Conservation (phyloP, 2,113 vertebrate species). For the Hymenochirus boettgeri region DNA sequence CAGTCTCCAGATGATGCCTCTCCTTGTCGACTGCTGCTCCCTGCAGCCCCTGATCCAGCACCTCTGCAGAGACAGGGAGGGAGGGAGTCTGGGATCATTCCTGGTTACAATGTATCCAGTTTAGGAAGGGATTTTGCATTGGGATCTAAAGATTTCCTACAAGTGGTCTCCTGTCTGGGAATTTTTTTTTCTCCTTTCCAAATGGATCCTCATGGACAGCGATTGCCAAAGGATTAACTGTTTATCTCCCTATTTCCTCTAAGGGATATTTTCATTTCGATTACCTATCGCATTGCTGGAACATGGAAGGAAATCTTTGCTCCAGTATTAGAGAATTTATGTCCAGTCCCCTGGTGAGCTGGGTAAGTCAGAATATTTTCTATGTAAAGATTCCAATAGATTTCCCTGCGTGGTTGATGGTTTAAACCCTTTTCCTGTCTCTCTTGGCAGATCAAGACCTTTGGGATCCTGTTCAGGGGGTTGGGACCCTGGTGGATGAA, state of each 20-base stretch:
- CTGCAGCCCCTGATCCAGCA: constrained; percentile 8
- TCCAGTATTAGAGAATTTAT: constrained; percentile 88
- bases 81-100: constrained; percentile 1
- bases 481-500: constrained; percentile 78
- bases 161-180: constrained; percentile 8
- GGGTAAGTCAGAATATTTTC: too few species aligned
- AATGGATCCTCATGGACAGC: constrained; percentile 7
- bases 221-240: too few species aligned
- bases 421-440: constrained; percentile 23
- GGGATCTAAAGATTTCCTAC: neutral
- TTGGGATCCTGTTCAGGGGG: constrained; percentile 72
- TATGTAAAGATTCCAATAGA: too few species aligned
- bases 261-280: too few species aligned
- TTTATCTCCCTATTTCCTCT: too few species aligned
- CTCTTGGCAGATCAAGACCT: constrained; percentile 88
- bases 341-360: constrained; percentile 91
- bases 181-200: neutral
- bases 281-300: too few species aligned
- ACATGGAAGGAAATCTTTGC: constrained; percentile 89
- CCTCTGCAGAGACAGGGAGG: constrained; percentile 32
- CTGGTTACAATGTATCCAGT: constrained; percentile 21
- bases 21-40: constrained; percentile 15
- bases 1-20: constrained; percentile 30
- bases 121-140: neutral
- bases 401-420: too few species aligned